A percentile compares a stretch with the other conserved stretches of the same genome.
Evolutionary conservation across 2,113 vertebrate genomes (phyloP).

Genomic region (Ahaetulla prasina): DNA sequence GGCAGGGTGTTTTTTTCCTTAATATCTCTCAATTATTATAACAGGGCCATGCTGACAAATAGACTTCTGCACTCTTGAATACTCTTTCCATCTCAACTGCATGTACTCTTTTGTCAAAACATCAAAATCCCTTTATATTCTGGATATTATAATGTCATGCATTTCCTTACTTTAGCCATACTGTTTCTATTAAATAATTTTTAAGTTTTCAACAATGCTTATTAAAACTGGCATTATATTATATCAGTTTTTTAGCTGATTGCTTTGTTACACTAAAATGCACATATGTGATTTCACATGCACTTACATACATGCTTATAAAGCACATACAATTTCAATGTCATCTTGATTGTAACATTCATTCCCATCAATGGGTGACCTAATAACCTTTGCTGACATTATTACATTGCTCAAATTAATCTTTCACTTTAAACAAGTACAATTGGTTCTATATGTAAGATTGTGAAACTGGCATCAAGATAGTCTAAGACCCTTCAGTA

Average conservation of each 20-base stretch:
- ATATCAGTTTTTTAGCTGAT: not conserved
- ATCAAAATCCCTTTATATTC: not conserved
- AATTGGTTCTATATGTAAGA: not conserved
- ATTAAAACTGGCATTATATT: not conserved
- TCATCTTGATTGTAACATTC: not conserved
- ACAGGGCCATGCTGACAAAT: not conserved
- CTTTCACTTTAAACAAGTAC: not conserved
- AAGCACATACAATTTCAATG: not conserved
- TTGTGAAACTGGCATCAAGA: not conserved
- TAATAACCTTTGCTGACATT: not conserved
- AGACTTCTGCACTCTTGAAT: not conserved
- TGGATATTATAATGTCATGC: not conserved
- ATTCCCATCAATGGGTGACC: not conserved
- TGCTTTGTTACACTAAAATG: not conserved
- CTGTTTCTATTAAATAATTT: not conserved
- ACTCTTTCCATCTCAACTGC: not conserved
- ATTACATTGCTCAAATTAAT: not conserved
- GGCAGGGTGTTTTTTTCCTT: not conserved
- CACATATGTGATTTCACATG: not conserved
- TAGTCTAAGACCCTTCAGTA: not conserved
- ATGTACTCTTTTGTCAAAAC: not conserved
- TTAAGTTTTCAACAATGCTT: not conserved
- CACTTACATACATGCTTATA: not conserved
- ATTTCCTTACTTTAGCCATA: not conserved
- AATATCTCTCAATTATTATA: slow-evolving; percentile 5